Evolutionary conservation across 2,797 vertebrate species (phyloP).

Genomic region (Numenius phaeopus): DNA sequence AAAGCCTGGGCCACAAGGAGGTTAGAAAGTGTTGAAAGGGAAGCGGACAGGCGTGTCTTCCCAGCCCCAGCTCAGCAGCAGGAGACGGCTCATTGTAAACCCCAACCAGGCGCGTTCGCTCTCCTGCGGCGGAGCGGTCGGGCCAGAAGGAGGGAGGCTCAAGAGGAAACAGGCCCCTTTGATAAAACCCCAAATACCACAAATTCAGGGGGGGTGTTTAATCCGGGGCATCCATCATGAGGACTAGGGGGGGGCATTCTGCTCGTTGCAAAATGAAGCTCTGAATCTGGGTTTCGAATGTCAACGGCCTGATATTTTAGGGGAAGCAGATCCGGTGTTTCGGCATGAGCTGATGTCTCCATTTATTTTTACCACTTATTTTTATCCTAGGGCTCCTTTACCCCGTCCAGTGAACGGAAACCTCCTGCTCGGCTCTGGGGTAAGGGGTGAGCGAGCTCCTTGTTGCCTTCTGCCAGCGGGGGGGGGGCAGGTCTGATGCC

Average conservation of each 20-base stretch:
- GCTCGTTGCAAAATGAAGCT: not conserved
- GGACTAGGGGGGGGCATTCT: not conserved
- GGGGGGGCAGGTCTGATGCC: not conserved
- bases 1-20: not conserved
- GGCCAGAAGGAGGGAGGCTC: not conserved
- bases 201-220: not conserved
- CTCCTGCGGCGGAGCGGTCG: fast-evolving
- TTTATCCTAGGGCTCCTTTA: conserved; percentile 3
- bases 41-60: conserved; percentile 36
- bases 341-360: not conserved
- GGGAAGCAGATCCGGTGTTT: not conserved
- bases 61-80: conserved; percentile 14
- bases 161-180: not conserved
- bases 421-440: not conserved
- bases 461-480: not conserved
- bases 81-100: not conserved
- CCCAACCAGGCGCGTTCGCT: fast-evolving
- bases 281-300: not conserved
- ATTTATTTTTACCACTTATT: conserved; percentile 22
- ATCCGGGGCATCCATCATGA: not conserved
- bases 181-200: conserved; percentile 42
- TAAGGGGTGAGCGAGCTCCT: not conserved
- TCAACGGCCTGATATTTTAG: not conserved
- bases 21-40: conserved; percentile 52
- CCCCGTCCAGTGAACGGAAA: not conserved